Evolutionary conservation across 2,888 invertebrate genomes (phyloP).

Genomic region (Leptopilina syphax): DNA sequence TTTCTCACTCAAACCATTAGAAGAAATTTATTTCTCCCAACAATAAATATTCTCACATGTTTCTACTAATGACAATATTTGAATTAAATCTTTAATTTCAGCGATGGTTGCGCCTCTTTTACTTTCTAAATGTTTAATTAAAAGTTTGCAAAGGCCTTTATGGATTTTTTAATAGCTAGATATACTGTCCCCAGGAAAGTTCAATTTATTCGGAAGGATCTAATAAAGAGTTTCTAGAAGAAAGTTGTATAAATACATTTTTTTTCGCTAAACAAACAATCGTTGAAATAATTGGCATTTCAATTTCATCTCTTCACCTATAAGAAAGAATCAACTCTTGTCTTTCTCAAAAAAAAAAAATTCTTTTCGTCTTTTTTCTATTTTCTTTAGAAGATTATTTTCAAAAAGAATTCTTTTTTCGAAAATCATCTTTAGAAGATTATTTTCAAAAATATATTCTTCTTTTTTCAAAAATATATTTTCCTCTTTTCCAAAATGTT

Average conservation of each 20-base stretch:
- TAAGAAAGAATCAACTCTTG: too few species aligned
- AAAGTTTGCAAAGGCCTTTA: slow-evolving; percentile 25
- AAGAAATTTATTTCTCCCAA: neutral
- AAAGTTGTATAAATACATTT: neutral
- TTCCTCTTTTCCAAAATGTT: too few species aligned
- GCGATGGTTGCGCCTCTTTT: neutral
- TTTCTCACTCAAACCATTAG: neutral
- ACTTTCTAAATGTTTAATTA: slow-evolving; percentile 37
- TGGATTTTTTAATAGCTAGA: slow-evolving; percentile 23
- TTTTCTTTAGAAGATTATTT: too few species aligned
- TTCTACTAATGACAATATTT: slow-evolving; percentile 9
- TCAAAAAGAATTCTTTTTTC: too few species aligned
- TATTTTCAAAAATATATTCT: too few species aligned
- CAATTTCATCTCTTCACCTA: too few species aligned
- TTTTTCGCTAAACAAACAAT: slow-evolving; percentile 13
- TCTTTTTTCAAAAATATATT: too few species aligned
- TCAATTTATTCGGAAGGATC: slow-evolving; percentile 15
- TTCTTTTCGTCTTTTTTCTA: too few species aligned
- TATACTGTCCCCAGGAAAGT: slow-evolving; percentile 17
- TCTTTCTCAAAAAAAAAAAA: too few species aligned
- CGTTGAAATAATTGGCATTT: slow-evolving; percentile 6
- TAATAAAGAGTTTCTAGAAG: slow-evolving; percentile 9
- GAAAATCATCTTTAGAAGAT: too few species aligned
- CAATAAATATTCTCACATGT: neutral
- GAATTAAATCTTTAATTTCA: neutral